phyloP scores from a whole-genome alignment of 2,888 invertebrate species.

The Thymelicus lineola region DNA sequence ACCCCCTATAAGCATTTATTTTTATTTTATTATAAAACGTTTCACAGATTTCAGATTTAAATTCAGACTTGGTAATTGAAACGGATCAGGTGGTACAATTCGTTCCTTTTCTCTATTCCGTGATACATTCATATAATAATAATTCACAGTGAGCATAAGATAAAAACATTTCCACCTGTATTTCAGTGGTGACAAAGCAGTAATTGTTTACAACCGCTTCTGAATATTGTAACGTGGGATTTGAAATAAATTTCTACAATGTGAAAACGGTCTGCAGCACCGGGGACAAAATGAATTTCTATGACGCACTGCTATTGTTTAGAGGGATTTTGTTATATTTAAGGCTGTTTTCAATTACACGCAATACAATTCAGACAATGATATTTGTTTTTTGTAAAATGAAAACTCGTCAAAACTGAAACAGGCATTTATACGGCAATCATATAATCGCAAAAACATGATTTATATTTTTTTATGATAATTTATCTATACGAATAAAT shows the following conservation, averaged over 20 bases:
- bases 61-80: background rate
- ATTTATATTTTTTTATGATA: too few species aligned
- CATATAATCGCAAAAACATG: too few species aligned
- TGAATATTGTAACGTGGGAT: slow-evolving; percentile 32
- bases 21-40: background rate
- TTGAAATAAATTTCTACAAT: slow-evolving; percentile 24
- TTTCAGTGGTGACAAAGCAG: slow-evolving; percentile 33
- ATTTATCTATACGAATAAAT: too few species aligned
- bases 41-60: background rate
- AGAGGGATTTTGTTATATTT: slow-evolving; percentile 1
- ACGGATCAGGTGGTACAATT: slow-evolving; percentile 8
- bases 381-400: too few species aligned
- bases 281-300: slow-evolving; percentile 19
- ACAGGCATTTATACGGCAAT: too few species aligned
- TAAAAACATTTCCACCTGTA: slow-evolving; percentile 38
- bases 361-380: too few species aligned
- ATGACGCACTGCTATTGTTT: background rate
- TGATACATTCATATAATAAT: slow-evolving; percentile 9
- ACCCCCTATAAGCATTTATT: too few species aligned
- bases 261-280: slow-evolving; percentile 9
- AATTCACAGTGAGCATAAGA: slow-evolving; percentile 35
- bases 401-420: too few species aligned
- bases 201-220: slow-evolving; percentile 39
- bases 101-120: too few species aligned
- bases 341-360: too few species aligned